Evolutionary conservation across 2,888 invertebrate genomes (phyloP).

Genomic region (Cryptocheilus praepositus): DNA sequence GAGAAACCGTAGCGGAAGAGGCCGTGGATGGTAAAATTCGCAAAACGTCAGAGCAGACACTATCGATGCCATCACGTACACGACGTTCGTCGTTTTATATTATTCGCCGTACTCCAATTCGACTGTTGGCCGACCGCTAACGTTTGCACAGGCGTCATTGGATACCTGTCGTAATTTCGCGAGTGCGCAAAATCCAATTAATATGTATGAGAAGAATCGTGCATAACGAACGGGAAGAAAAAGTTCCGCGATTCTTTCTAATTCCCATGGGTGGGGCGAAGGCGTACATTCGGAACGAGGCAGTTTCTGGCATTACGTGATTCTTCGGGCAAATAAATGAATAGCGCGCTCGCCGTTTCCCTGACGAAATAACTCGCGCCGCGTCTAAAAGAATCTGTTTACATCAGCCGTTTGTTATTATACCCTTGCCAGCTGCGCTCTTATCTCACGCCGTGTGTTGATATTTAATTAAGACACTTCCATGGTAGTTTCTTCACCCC

Average conservation of each 20-base stretch:
- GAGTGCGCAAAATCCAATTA: no score
- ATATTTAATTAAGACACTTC: slow-evolving; percentile 38
- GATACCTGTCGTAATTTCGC: no score
- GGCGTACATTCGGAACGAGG: neutral
- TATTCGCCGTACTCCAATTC: neutral
- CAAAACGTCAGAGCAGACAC: neutral
- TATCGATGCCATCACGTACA: slow-evolving; percentile 2
- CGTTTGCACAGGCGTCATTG: neutral
- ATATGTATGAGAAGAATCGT: no score
- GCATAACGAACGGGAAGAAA: no score
- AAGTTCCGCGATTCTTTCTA: no score
- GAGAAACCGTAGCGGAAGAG: no score
- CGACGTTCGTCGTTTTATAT: no score
- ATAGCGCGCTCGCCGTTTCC: slow-evolving; percentile 13
- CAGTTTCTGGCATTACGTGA: slow-evolving; percentile 19
- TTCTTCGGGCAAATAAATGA: slow-evolving; percentile 22
- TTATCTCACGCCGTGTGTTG: slow-evolving; percentile 28
- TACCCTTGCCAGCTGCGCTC: slow-evolving; percentile 15
- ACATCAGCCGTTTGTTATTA: slow-evolving; percentile 23
- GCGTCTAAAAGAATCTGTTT: slow-evolving; percentile 10
- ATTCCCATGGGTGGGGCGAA: neutral
- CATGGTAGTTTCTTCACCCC: neutral
- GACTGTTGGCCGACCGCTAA: neutral
- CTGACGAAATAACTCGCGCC: slow-evolving; percentile 16
- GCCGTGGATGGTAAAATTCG: slow-evolving; percentile 13